These are phyloP conservation scores for Heteromurus nitidus DNA, from an alignment of 2,888 invertebrate genomes.

Conservation along the genomic window DNA sequence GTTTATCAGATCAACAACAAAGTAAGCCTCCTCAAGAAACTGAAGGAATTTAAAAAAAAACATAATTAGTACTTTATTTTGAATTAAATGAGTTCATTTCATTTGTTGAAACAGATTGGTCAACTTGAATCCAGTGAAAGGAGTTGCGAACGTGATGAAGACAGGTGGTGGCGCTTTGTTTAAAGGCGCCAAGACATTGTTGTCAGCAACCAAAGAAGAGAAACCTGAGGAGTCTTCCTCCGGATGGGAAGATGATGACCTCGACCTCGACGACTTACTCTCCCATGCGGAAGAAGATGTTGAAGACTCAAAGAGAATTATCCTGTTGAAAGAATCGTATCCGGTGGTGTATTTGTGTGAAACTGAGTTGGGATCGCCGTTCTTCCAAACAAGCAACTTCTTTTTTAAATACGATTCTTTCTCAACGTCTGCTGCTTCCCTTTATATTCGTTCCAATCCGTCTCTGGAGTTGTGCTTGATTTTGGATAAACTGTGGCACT, in stretches of 20 bases:
- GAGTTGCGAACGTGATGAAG: slow-evolving; percentile 55
- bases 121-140: slow-evolving; percentile 37
- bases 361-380: slow-evolving; percentile 56
- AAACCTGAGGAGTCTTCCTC: slow-evolving; percentile 12
- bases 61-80: not conserved
- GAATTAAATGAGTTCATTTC: not conserved
- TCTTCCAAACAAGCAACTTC: slow-evolving; percentile 59
- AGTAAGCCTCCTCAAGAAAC: no score
- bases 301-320: slow-evolving; percentile 48
- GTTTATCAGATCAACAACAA: slow-evolving; percentile 65
- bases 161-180: slow-evolving; percentile 56
- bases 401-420: slow-evolving; percentile 67
- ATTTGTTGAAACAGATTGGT: slow-evolving; percentile 26
- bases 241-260: slow-evolving; percentile 36
- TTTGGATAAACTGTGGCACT: slow-evolving; percentile 68
- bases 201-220: not conserved
- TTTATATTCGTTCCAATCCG: slow-evolving; percentile 57
- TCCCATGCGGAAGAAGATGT: not conserved
- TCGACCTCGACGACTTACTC: slow-evolving; percentile 37
- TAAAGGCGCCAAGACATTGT: slow-evolving; percentile 35
- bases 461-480: slow-evolving; percentile 65
- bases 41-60: no score
- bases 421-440: slow-evolving; percentile 37
- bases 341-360: slow-evolving; percentile 61
- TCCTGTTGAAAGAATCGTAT: slow-evolving; percentile 61